Percentiles rank a stretch among this genome's conserved stretches.
These are phyloP conservation scores for Odontocerum albicorne DNA, from an alignment of 2,888 invertebrate genomes.

Conservation along the genomic window DNA sequence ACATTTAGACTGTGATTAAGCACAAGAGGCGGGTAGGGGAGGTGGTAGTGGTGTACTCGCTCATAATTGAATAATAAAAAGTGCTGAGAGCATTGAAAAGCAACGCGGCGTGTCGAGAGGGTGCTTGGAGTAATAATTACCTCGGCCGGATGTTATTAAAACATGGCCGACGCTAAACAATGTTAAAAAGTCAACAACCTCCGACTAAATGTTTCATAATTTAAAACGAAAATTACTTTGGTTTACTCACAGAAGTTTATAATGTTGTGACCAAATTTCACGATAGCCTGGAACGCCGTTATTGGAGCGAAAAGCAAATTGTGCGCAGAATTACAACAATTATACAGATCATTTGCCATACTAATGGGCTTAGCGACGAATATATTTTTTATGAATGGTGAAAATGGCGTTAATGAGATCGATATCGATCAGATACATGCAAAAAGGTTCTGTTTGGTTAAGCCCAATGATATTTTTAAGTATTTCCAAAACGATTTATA, in stretches of 20 bases:
- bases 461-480: too few species aligned
- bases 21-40: background rate
- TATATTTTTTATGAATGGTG: too few species aligned
- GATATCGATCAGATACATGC: too few species aligned
- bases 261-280: background rate
- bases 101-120: constrained; percentile 27
- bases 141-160: constrained; percentile 37
- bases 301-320: too few species aligned
- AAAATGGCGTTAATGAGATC: too few species aligned
- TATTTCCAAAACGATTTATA: too few species aligned
- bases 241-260: background rate
- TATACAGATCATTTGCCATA: too few species aligned
- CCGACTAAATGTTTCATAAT: constrained; percentile 8
- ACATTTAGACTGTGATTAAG: too few species aligned
- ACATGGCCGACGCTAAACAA: constrained; percentile 7
- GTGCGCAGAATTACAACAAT: too few species aligned
- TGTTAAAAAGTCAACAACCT: constrained; percentile 10
- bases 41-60: background rate
- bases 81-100: constrained; percentile 14
- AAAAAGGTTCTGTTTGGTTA: too few species aligned
- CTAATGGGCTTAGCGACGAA: too few species aligned
- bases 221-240: constrained; percentile 3
- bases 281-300: background rate
- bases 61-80: constrained; percentile 13
- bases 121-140: constrained; percentile 23